These are phyloP conservation scores for Drosophila ustulata DNA, from an alignment of 2,888 invertebrate genomes.

Conservation along the genomic window DNA sequence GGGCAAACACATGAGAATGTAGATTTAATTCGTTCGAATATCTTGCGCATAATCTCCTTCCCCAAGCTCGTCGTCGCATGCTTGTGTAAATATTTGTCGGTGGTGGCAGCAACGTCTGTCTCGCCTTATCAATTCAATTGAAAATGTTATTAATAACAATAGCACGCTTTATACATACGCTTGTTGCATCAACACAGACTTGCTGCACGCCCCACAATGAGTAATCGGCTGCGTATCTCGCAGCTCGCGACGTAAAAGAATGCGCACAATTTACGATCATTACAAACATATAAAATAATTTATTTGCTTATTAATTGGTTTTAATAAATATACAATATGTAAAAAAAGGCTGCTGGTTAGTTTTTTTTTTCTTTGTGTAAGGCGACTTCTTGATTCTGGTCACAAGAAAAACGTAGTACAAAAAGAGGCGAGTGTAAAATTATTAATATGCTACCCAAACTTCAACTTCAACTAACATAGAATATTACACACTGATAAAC, in stretches of 20 bases:
- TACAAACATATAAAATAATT: slow-evolving; percentile 80
- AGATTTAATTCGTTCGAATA: slow-evolving; percentile 21
- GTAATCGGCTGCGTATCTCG: slow-evolving; percentile 45
- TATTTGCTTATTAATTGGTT: slow-evolving; percentile 81
- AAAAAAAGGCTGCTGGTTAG: slow-evolving; percentile 70
- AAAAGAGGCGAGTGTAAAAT: slow-evolving; percentile 35
- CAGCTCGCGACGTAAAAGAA: slow-evolving; percentile 7
- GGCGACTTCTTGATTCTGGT: slow-evolving; percentile 34
- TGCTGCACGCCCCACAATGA: slow-evolving; percentile 62
- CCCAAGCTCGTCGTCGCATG: neutral
- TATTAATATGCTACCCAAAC: slow-evolving; percentile 21
- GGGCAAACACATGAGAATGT: slow-evolving; percentile 7
- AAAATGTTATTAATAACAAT: slow-evolving; percentile 75
- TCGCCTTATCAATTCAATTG: slow-evolving; percentile 71
- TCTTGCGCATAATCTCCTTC: slow-evolving; percentile 30
- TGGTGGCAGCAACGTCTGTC: slow-evolving; percentile 13
- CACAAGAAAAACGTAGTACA: slow-evolving; percentile 33
- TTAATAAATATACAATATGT: slow-evolving; percentile 80
- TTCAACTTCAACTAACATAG: slow-evolving; percentile 33
- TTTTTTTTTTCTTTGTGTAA: slow-evolving; percentile 15
- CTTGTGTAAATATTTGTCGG: slow-evolving; percentile 48
- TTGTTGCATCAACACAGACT: slow-evolving; percentile 56
- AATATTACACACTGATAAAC: slow-evolving; percentile 34
- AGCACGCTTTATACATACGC: slow-evolving; percentile 61
- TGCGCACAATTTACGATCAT: slow-evolving; percentile 53